These are phyloP conservation scores for Macrotrachela quadricornifera DNA, from an alignment of 1,140 invertebrate genomes.

Conservation along the genomic window DNA sequence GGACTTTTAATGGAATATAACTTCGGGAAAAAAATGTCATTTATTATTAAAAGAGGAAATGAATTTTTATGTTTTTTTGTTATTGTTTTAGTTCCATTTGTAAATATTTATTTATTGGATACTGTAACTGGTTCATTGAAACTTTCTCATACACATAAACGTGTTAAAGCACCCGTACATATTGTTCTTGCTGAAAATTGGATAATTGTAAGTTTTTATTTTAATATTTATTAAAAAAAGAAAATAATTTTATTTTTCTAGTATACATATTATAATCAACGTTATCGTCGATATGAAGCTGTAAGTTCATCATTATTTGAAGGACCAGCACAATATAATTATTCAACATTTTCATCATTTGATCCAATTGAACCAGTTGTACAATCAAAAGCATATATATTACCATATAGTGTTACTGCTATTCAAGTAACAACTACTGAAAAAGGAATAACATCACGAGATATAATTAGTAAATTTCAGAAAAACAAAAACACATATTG, in stretches of 20 bases:
- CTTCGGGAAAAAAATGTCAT: too few relatives aligned
- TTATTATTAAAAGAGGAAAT: too few relatives aligned
- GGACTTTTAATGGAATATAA: too few relatives aligned
- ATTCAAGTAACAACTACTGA: constrained; percentile 31
- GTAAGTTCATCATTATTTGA: constrained; percentile 81
- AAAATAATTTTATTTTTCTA: constrained; percentile 17
- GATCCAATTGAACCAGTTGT: constrained; percentile 35
- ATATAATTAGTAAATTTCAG: constrained; percentile 49
- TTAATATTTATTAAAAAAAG: constrained; percentile 2
- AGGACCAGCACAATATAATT: constrained; percentile 62
- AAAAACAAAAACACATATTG: background rate
- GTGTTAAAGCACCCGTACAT: constrained; percentile 56
- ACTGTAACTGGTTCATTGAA: constrained; percentile 52
- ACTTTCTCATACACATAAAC: constrained; percentile 43
- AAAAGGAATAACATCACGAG: constrained; percentile 80
- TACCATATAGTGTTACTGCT: constrained; percentile 32
- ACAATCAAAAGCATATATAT: constrained; percentile 20
- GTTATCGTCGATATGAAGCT: constrained; percentile 67
- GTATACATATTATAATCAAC: constrained; percentile 81
- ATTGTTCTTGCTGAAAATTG: constrained; percentile 91
- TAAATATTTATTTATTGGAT: constrained; percentile 67
- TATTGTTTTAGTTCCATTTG: constrained; percentile 35
- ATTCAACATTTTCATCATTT: constrained; percentile 60
- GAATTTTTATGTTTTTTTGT: constrained; percentile 6
- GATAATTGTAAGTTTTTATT: constrained; percentile 42